A percentile compares a stretch with the other conserved stretches of the same genome.
phyloP scores from a whole-genome alignment of 1,140 invertebrate genomes.

The Zelostemma sp. region DNA sequence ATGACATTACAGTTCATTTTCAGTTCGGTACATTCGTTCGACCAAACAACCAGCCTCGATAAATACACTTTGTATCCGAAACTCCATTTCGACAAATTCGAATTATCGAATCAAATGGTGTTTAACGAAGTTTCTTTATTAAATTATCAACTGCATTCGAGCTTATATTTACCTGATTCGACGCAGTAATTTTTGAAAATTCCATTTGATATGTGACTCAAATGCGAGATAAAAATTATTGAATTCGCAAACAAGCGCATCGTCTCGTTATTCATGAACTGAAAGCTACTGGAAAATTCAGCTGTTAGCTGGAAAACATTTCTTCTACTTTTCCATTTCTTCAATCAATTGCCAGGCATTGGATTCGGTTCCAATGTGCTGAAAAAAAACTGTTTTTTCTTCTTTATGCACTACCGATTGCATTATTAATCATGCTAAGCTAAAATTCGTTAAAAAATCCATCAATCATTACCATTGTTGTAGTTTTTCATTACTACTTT shows the following conservation, averaged over 20 bases:
- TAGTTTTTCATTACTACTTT: no score
- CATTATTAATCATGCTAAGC: no score
- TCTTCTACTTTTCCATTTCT: no score
- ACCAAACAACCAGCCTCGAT: neutral
- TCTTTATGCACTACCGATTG: no score
- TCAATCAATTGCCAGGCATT: no score
- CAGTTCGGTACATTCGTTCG: neutral
- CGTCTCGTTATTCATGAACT: neutral
- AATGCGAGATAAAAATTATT: neutral
- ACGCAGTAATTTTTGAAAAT: neutral
- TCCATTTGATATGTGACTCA: neutral
- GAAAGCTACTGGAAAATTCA: no score
- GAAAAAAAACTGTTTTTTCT: no score
- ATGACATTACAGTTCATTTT: constrained; percentile 16
- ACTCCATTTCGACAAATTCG: constrained; percentile 4
- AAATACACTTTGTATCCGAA: constrained; percentile 12
- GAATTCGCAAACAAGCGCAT: neutral
- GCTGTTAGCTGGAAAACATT: no score
- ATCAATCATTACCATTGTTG: no score
- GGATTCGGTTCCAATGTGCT: no score
- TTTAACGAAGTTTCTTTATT: constrained; percentile 17
- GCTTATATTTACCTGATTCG: neutral
- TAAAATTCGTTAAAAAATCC: no score
- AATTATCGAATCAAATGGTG: constrained; percentile 24
- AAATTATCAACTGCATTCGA: neutral